These are phyloP conservation scores for Laticauda laticaudata DNA, from an alignment of 2,113 vertebrate species.

Conservation along the genomic window DNA sequence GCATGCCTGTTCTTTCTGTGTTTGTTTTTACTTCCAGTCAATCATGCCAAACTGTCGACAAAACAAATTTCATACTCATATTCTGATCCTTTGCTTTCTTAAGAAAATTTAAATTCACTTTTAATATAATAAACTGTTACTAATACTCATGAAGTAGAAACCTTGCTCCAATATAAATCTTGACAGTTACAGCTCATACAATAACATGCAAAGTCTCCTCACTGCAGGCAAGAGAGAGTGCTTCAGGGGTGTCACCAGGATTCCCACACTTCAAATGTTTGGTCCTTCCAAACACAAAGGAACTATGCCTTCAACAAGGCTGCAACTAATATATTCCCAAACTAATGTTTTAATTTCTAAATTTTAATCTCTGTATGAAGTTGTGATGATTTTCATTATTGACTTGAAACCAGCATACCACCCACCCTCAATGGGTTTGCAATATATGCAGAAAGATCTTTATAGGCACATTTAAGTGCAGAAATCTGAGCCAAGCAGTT, in stretches of 20 bases:
- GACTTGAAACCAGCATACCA: not conserved
- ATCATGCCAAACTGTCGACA: not conserved
- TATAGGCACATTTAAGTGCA: not conserved
- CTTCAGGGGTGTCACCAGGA: not conserved
- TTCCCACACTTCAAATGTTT: not conserved
- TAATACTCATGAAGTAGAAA: not conserved
- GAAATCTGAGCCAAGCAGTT: not conserved
- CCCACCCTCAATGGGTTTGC: not conserved
- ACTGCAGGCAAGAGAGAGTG: not conserved
- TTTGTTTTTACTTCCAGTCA: not conserved
- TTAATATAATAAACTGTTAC: not conserved
- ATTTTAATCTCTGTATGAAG: too few relatives aligned
- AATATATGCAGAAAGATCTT: not conserved
- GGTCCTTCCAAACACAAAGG: not conserved
- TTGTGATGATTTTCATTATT: not conserved
- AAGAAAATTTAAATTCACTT: not conserved
- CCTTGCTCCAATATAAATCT: not conserved
- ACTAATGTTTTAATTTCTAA: not conserved
- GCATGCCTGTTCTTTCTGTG: not conserved
- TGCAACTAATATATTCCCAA: not conserved
- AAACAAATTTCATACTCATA: not conserved
- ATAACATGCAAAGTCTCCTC: not conserved
- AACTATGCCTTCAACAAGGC: not conserved
- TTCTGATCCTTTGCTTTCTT: not conserved
- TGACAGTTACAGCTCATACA: not conserved